Evolutionary conservation across 2,888 invertebrate species (phyloP).

Genomic region (Rhamphomyia laevipes): DNA sequence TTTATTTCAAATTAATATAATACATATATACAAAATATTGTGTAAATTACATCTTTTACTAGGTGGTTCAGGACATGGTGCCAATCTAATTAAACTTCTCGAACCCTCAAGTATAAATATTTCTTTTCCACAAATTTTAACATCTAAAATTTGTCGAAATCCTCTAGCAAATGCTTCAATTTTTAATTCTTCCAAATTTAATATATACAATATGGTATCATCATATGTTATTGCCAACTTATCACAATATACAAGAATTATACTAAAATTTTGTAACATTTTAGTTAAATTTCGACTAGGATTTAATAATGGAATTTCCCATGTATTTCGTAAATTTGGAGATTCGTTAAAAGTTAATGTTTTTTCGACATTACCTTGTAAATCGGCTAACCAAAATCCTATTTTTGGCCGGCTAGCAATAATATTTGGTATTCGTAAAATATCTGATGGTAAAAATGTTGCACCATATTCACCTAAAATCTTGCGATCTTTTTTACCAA

Average conservation of each 20-base stretch:
- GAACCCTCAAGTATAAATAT: constrained; percentile 74
- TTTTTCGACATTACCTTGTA: constrained; percentile 64
- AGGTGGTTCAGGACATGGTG: constrained; percentile 54
- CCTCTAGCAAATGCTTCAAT: constrained; percentile 55
- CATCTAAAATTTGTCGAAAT: constrained; percentile 40
- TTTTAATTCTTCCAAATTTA: constrained; percentile 58
- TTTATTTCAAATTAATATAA: constrained; percentile 1
- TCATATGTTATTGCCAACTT: constrained; percentile 64
- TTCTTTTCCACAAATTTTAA: constrained; percentile 40
- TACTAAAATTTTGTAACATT: constrained; percentile 43
- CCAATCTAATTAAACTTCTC: constrained; percentile 65
- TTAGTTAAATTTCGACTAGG: constrained; percentile 36
- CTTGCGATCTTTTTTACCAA: constrained; percentile 80
- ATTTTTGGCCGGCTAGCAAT: constrained; percentile 72
- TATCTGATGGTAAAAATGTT: constrained; percentile 35
- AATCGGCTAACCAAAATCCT: constrained; percentile 72
- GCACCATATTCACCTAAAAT: constrained; percentile 55
- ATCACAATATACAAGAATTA: constrained; percentile 53
- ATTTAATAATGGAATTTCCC: constrained; percentile 60
- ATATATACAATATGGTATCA: constrained; percentile 55
- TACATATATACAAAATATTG: background rate
- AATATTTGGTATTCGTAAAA: constrained; percentile 33
- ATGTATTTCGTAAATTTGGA: constrained; percentile 41
- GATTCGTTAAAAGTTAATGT: constrained; percentile 70
- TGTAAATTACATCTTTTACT: constrained; percentile 36